Evolutionary conservation across 2,888 invertebrate genomes (phyloP), one percentile per base, ranked within the genome.

Genomic region (Sinopyrophorus schimmeli): DNA sequence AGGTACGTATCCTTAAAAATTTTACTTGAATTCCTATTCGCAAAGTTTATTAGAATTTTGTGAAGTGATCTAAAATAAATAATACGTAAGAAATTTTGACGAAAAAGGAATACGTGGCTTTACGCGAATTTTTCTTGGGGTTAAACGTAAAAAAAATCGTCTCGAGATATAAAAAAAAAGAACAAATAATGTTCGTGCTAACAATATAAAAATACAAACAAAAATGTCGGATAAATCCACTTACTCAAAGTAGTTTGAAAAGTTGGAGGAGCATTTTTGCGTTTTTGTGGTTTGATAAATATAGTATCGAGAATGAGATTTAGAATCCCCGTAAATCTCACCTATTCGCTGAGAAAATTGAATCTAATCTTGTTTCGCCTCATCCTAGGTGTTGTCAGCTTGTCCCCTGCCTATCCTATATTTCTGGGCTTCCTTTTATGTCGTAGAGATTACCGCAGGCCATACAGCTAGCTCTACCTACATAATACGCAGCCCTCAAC

Each of bases 341-440:
- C 50, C 52, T 53, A 55, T 53, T 55, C 49, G 43, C 47, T 53
- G 50, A 41, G 53, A 47, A 53, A 53, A 55, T 55, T 53, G 53
- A 49, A 53, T 53, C 49, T 55, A 55, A 55, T 55, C 53, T 48
- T 50, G 50, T 50, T 50, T 50, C 44, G 43, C 28, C 35, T 46
- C 50, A 50, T 50, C 44, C 28, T 44, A 50, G 44, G 44, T 50
- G 50, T 46, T 46, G 50, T 44, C 44, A 40, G 40, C 35, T 35
- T 34, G 28, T 38, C 46, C 46, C 50, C 35, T 50, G 34, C 50
- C 44, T 28, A 40, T 50, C 21, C 35, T 35, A 40, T 46, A 50
- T 50, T 40, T 50, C 44, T 50, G 26, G 39, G 44, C 44, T 50
- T 50, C 44, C 47, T 47, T 46, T 50, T 50, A 44, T 40, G 50